Base-by-base conservation (phyloP, 2,797 vertebrate species). In the Centropyge bicolor region DNA sequence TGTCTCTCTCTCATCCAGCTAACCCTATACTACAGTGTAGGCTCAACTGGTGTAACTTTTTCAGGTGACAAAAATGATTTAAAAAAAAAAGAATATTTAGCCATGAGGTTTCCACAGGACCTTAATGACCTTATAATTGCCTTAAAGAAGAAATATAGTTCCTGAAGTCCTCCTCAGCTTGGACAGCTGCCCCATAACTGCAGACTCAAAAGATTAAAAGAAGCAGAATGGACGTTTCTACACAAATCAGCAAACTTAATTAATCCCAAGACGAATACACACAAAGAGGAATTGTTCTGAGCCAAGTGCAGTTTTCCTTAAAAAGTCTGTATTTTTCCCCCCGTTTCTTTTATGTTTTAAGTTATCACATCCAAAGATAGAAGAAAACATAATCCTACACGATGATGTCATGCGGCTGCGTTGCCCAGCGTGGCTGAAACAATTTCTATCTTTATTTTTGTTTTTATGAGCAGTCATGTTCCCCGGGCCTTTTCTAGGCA, bases 401-500 rank as follows among this genome's bases (percentile, higher is more conserved):
- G 12, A 52, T 89, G 74, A 85, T 75, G 67, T 87, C 76, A 87
- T 74, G n/a, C 56, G 10, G 46, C 45, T 74, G 41, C 46, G 67
- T 48, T 83, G 52, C 59, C 70, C 48, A 24, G 49, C 19, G 61
- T 84, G 67, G 64, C 61, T 63, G 19, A 82, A 86, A 59, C 31
- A 20, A 57, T 76, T 85, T 82, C 51, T 64, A 64, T 74, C 57
- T 70, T 84, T 70, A 22, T 40, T 79, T 75, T 75, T 68, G 20
- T 60, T 86, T 89, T 86, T 69, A 89, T 78, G 79, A 75, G 75
- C 54, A 83, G 48, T 45, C 66, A 20, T 70, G 63, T 81, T 86
- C 61, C 56, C 68, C 43, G 69, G 69, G 69, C 40, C 2, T 70
- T 31, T 57, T 67, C 45, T 40, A 43, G 11, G 76, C 48, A 70